phyloP scores from a whole-genome alignment of 2,797 vertebrate genomes.

The Acrocephalus scirpaceus region DNA sequence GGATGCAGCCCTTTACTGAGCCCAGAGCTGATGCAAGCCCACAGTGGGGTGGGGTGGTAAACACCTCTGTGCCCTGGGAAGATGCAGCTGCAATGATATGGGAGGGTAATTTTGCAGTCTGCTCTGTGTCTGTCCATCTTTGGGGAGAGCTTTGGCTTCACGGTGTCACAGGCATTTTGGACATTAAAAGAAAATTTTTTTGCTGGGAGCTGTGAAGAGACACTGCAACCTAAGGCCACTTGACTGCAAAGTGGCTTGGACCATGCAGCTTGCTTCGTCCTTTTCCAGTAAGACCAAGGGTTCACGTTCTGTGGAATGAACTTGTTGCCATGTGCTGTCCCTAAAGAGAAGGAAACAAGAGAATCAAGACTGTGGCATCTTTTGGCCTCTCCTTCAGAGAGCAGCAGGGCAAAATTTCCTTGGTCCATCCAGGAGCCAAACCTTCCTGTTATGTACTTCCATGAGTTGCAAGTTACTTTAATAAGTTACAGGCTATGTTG shows the following conservation, averaged over 20 bases:
- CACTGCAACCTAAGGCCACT: no score
- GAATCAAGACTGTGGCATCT: not conserved
- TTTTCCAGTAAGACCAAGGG: not conserved
- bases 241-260: no score
- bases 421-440: not conserved
- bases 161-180: not conserved
- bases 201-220: not conserved
- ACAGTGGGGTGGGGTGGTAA: rapidly evolving
- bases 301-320: not conserved
- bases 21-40: not conserved
- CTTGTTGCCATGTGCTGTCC: not conserved
- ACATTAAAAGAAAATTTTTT: not conserved
- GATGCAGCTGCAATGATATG: not conserved
- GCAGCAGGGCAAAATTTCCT: not conserved
- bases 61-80: not conserved
- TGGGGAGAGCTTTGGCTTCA: not conserved
- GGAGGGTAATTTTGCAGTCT: not conserved
- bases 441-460: not conserved
- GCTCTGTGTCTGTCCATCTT: not conserved
- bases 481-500: no score
- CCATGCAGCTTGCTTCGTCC: no score
- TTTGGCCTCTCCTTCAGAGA: not conserved
- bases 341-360: not conserved
- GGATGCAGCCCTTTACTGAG: not conserved
- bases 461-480: no score